phyloP scores from a whole-genome alignment of 2,797 vertebrate genomes.

The Darevskia nairensis region DNA sequence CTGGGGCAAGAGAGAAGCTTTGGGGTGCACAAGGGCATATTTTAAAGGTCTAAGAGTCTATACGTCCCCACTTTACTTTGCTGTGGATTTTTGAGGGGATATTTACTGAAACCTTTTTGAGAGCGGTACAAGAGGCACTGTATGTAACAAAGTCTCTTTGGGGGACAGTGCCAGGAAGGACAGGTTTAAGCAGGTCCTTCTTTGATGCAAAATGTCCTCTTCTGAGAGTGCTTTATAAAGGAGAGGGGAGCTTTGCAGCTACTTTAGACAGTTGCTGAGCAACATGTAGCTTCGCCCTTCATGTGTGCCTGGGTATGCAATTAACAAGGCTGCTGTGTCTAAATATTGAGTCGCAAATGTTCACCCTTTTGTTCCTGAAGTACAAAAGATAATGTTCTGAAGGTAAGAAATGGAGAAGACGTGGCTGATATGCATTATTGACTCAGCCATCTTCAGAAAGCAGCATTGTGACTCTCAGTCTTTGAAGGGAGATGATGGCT shows the following conservation, averaged over 20 bases:
- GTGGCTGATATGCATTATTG: slow-evolving; percentile 43
- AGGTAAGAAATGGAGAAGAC: slow-evolving; percentile 48
- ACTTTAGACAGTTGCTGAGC: background rate
- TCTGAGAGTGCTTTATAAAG: background rate
- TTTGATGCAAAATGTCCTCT: too few species aligned
- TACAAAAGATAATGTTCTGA: slow-evolving; percentile 57
- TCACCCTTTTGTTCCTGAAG: slow-evolving; percentile 12
- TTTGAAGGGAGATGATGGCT: slow-evolving; percentile 60
- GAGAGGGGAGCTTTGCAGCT: background rate
- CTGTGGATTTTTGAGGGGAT: too few species aligned
- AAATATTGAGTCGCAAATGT: slow-evolving; percentile 17
- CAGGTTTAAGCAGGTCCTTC: too few species aligned
- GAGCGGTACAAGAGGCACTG: too few species aligned
- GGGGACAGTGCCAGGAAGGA: too few species aligned
- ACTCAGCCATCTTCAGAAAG: slow-evolving; percentile 56
- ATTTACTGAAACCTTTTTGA: too few species aligned
- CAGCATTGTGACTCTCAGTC: background rate
- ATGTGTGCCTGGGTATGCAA: background rate
- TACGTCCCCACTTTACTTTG: too few species aligned
- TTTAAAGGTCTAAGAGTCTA: too few species aligned
- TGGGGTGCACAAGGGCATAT: too few species aligned
- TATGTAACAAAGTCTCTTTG: too few species aligned
- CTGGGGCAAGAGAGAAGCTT: too few species aligned
- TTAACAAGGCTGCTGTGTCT: slow-evolving; percentile 22
- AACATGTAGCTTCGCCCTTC: background rate